These are phyloP conservation scores for Sebastes oblongus DNA, from an alignment of 2,797 vertebrate genomes.

Conservation along the genomic window DNA sequence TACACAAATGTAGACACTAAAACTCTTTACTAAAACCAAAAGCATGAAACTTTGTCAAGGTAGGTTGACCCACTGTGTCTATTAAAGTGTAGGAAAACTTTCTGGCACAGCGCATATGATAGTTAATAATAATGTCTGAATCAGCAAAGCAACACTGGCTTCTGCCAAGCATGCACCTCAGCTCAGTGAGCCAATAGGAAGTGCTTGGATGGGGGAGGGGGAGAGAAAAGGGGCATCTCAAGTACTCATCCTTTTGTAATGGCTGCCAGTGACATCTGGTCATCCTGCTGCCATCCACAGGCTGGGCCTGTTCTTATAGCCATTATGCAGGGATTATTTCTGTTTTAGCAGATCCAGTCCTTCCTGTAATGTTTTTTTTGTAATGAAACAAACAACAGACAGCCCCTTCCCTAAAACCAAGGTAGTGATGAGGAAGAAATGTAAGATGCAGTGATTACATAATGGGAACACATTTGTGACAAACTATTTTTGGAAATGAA, in stretches of 20 bases:
- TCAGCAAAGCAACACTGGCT: conserved; percentile 21
- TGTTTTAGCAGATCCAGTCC: conserved; percentile 2
- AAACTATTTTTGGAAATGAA: not conserved
- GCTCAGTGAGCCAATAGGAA: conserved; percentile 6
- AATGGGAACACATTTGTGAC: not conserved
- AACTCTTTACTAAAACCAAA: not conserved
- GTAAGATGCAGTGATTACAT: not conserved
- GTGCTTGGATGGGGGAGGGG: not conserved
- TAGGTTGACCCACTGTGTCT: not conserved
- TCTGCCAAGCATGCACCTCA: conserved; percentile 14
- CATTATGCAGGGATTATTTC: conserved; percentile 37
- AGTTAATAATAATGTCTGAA: conserved; percentile 23
- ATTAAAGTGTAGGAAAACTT: not conserved
- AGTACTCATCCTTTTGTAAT: conserved; percentile 23
- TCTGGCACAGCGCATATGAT: conserved; percentile 1
- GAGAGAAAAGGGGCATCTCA: not conserved
- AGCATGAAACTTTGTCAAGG: not conserved
- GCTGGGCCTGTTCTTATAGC: not conserved
- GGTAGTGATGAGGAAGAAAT: not conserved
- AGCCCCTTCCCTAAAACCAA: not conserved
- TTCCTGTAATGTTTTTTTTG: not conserved
- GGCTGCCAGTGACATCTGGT: conserved; percentile 53
- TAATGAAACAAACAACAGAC: not conserved
- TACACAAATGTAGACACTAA: not conserved
- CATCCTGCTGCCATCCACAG: conserved; percentile 33